Percentiles rank a stretch among this genome's conserved stretches.
Conservation (phyloP, 2,888 invertebrate genomes). For the Parnassius glacialis region DNA sequence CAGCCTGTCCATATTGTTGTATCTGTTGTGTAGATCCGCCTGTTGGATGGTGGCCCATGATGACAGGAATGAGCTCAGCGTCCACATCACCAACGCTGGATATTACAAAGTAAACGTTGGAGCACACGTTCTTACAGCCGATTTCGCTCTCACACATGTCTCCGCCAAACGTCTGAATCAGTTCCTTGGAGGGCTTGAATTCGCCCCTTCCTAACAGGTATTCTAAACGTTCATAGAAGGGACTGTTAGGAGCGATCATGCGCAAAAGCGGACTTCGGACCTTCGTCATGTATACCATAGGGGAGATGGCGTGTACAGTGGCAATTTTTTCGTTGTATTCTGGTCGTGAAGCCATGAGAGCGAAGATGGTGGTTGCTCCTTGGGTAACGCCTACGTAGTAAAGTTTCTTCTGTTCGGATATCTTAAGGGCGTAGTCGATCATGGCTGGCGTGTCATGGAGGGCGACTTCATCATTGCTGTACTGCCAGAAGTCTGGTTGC, state of each 20-base stretch:
- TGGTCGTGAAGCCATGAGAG: conserved; percentile 54
- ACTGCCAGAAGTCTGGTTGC: conserved; percentile 67
- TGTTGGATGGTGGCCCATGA: conserved; percentile 78
- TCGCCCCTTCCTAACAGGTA: conserved; percentile 52
- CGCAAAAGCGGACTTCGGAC: conserved; percentile 66
- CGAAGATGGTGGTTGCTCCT: conserved; percentile 63
- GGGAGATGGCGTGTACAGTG: conserved; percentile 66
- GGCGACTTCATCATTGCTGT: conserved; percentile 68
- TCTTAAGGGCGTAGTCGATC: conserved; percentile 63
- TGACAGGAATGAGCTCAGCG: conserved; percentile 72
- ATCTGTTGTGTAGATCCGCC: conserved; percentile 78
- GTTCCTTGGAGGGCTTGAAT: conserved; percentile 54
- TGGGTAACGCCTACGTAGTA: conserved; percentile 64
- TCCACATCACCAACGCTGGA: conserved; percentile 82
- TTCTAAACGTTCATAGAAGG: conserved; percentile 45
- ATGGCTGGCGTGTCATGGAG: conserved; percentile 67
- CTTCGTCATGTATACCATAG: conserved; percentile 69
- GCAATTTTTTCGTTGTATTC: conserved; percentile 65
- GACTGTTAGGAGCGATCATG: conserved; percentile 62
- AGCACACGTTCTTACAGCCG: conserved; percentile 76
- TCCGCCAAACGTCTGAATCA: conserved; percentile 57
- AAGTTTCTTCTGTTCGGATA: conserved; percentile 55
- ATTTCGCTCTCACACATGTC: conserved; percentile 56
- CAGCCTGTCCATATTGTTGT: conserved; percentile 79
- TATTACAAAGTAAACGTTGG: conserved; percentile 82